Evolutionary conservation across 2,113 vertebrate genomes (phyloP), one percentile per base, ranked within the genome.

Genomic region (Bufo bufo): DNA sequence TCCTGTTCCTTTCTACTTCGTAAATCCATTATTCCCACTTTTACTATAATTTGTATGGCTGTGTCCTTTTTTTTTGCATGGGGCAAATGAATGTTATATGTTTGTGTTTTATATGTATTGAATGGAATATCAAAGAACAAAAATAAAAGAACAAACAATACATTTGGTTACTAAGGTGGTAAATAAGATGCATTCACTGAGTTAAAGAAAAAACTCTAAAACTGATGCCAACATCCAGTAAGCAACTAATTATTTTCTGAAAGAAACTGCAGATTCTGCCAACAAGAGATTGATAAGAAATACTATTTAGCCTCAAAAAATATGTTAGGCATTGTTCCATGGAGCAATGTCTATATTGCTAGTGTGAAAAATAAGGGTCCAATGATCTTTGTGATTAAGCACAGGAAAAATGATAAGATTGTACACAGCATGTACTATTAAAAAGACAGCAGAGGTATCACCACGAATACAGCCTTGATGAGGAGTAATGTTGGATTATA

Each of bases 401-500:
- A 69, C 54, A 69, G 59, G n/a, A 71, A 54, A 84, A 52, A 84
- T 71, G 45, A 83, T 83, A 49, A 84, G 45, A 69, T 54, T 71
- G 49, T 83, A 49, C 82, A 54, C 82, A 84, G 63, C 82, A 71
- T 84, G 82, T 71, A 54, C 82, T 71, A 69, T 84, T 54, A 84
- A 84, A 66, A 83, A 83, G 61, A 83, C 81, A 69, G 81, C 58
- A 50, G 81, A 83, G 61, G 81, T 83, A 66, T 83, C 61, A 50
- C 56, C 61, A 66, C 45, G 4, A 69, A 84, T 69, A 52, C 65
- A 33, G n/a, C 16, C n/a, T 84, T 71, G 82, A 84, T 84, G 82
- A 84, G 63, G 52, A 84, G 65, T 71, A 84, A 84, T 66, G 63
- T 54, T 52, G 49, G 66, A 84, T 84, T 71, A 84, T 69, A 84